Evolutionary conservation across 30 jellyfish, hydroid and myxozoan species (phyloP), one percentile per base, ranked within the genome.

Genomic region (Cassiopea andromeda): DNA sequence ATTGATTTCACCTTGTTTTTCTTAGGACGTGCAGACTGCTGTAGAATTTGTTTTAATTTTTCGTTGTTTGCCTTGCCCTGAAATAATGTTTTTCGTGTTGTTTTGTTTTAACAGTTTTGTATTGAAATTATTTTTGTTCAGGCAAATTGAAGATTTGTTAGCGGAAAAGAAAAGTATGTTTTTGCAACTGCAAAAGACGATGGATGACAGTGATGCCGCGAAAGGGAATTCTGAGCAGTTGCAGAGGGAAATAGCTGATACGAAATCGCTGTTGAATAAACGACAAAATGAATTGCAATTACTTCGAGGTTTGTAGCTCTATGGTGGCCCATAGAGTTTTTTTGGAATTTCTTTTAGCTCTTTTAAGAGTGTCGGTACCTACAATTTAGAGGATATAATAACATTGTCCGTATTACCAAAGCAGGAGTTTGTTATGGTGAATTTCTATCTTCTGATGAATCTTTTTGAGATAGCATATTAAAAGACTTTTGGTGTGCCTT

Each of bases 101-200:
- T n/a, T n/a, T n/a, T n/a, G n/a, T n/a, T n/a, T n/a, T n/a, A n/a
- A n/a, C n/a, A n/a, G 64, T 9, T 61, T 6, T 14, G 7, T 61
- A 61, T 8, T 17, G 43, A 4, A 14, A 61, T 1, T 44, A 12
- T 14, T 57, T 88, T 83, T 73, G 59, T 75, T 5, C 85, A 93
- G 98, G 82, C 98, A 93, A 93, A 60, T 88, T 60, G 97, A 88
- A 73, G 97, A 89, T 60, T 68, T 93, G 18, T 17, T 93, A 44
- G 60, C 87, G 19, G 98, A 93, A 50, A 93, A 88, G 90, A 93
- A 93, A 84, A 72, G 75, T 19, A 81, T 92, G 12, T 87, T 80
- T 81, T 57, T 87, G 10, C 91, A 93, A 47, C 81, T 84, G 60
- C 98, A 93, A 64, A 88, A 88, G 73, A 73, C 94, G 4, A 77